Evolutionary conservation across 1,140 invertebrate species (phyloP), one percentile per base, ranked within the genome.

Genomic region (Muscidifurax raptorellus): DNA sequence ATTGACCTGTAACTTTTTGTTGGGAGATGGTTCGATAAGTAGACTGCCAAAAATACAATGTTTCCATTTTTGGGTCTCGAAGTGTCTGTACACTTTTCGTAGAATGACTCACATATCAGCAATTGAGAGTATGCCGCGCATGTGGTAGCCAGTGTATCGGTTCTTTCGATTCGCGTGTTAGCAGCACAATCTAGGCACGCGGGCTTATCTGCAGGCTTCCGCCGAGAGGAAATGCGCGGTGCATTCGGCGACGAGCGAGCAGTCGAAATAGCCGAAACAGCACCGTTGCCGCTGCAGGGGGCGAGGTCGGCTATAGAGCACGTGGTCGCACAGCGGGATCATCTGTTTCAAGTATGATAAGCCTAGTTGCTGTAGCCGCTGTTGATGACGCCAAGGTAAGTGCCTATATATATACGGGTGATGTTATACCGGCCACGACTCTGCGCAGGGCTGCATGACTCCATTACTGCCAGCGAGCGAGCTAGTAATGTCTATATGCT

Each of bases 321-420:
- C 27, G 12, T 3, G 13, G 72, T 6, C 59, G 30, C 10, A 47
- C 74, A 67, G 81, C 71, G 36, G 71, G 75, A 76, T 83, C 72
- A 77, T 83, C 81, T 83, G 81, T 83, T 83, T 67, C 64, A 36
- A 83, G 59, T 25, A 10, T 52, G 81, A 83, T 83, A 83, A 83
- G 52, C 81, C n/a, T 47, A 22, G 10, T 47, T 22, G 18, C 25
- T 25, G 71, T 64, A 18, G 25, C 64, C 59, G 59, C 32, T 80
- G 79, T 52, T 69, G 66, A 69, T 47, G 66, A 10, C 40, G 32
- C 72, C 25, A 7, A 2, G 40, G 40, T 10, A 13, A 44, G 40
- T 1, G 9, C 40, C 3, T 44, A 9, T 44, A 44, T 44, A 44
- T 44, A 44, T 44, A 44, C 9, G 36, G 3, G 36, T 40, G 9